Percentiles rank a stretch among this genome's conserved stretches.
Evolutionary conservation across 2,113 vertebrate genomes (phyloP).

Genomic region (Pyxicephalus adspersus): DNA sequence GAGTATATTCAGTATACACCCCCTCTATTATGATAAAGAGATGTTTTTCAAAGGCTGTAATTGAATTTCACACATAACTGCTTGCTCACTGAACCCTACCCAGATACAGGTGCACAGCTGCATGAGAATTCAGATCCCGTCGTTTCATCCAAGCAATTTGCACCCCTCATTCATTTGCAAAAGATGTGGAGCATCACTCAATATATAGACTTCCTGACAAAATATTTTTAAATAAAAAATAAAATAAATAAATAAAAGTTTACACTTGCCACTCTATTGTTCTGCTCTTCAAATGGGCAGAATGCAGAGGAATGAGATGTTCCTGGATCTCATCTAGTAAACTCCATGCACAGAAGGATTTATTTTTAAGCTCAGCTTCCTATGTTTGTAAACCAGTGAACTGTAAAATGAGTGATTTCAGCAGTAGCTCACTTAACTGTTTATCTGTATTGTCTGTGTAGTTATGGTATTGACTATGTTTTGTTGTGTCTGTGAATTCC

Average conservation of each 20-base stretch:
- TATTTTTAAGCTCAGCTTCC: background rate
- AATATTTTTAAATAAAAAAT: background rate
- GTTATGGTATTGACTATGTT: background rate
- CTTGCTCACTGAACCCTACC: constrained; percentile 57
- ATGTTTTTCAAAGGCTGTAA: constrained; percentile 53
- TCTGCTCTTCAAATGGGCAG: background rate
- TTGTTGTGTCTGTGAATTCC: constrained; percentile 18
- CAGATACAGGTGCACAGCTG: constrained; percentile 39
- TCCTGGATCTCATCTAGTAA: constrained; percentile 1
- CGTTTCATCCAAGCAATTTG: constrained; percentile 6
- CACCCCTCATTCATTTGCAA: background rate
- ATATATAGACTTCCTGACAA: background rate
- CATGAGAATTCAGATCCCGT: constrained; percentile 22
- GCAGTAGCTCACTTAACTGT: rapidly evolving
- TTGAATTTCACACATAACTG: constrained; percentile 61
- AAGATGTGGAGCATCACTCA: background rate
- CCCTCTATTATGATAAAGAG: constrained; percentile 51
- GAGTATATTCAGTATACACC: constrained; percentile 54
- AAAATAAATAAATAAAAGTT: background rate
- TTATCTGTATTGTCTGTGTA: background rate
- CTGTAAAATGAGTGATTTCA: constrained; percentile 17
- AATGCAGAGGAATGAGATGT: background rate
- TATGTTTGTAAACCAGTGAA: background rate
- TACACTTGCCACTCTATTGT: background rate
- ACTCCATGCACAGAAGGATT: background rate